Percentiles rank a stretch among this genome's conserved stretches.
Evolutionary conservation across 2,797 vertebrate genomes (phyloP).

Genomic region (Crenuchus spilurus): DNA sequence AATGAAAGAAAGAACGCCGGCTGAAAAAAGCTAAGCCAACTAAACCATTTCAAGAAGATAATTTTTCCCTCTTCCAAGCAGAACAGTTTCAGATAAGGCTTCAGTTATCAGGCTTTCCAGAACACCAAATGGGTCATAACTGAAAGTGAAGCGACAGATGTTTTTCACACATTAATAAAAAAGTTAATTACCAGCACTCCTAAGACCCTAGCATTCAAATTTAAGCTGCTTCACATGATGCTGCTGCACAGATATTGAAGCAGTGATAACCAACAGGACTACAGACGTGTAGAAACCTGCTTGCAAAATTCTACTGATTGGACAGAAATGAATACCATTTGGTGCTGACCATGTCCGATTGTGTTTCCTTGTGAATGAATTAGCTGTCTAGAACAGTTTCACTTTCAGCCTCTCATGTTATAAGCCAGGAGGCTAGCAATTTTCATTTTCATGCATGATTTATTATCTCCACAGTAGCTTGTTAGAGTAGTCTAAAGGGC

Average conservation of each 20-base stretch:
- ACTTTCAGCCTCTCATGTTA: conserved; percentile 8
- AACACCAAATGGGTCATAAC: neutral
- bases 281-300: neutral
- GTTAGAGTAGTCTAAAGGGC: conserved; percentile 8
- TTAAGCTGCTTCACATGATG: neutral
- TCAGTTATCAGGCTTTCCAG: neutral
- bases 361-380: conserved; percentile 7
- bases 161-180: neutral
- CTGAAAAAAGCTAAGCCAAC: neutral
- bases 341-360: neutral
- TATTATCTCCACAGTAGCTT: conserved; percentile 20
- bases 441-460: conserved; percentile 24
- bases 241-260: neutral
- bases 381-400: conserved; percentile 11
- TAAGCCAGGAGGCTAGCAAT: conserved; percentile 25
- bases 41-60: neutral
- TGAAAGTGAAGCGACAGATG: neutral
- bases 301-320: conserved; percentile 1
- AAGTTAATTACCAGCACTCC: neutral
- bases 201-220: neutral
- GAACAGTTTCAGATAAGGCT: neutral
- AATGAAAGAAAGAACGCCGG: neutral
- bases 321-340: conserved; percentile 13
- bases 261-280: neutral
- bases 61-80: neutral